Evolutionary conservation across 2,113 vertebrate genomes (phyloP), one percentile per base, ranked within the genome.

Genomic region (Amblyornis subalaris): DNA sequence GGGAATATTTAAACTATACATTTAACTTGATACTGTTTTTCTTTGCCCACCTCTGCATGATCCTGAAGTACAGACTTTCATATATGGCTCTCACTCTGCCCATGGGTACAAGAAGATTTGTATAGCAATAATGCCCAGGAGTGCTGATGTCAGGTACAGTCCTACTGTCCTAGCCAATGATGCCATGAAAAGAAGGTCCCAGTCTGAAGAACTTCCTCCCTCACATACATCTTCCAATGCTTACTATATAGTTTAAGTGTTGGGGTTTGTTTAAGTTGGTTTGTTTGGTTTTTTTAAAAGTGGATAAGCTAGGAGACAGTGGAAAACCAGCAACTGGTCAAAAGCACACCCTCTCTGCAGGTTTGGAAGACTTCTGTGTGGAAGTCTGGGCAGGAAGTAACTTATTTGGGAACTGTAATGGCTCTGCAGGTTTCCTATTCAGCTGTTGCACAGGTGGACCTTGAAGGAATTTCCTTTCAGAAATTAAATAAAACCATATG

Each of bases 371-470:
- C 33, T 90, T 74, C 50, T 82, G 10, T 42, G 26, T 80, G 60
- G 50, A 95, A 95, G 62, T 73, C 38, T 83, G 47, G 60, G 47
- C 72, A 95, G 96, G 94, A 96, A 96, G 85, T 7, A 62, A 77
- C 13, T 64, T 73, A 62, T 90, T 93, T 73, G 44, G 47, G 36
- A 90, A 74, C 42, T 40, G 38, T 35, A 88, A 73, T 24, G 87
- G 36, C 50, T 82, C 81, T 55, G 42, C 33, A 94, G 71, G 75
- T 90, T 96, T 96, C 92, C 96, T 95, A 88, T 83, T 92, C 94
- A 94, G 85, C 92, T 96, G 95, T 70, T 96, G 64, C 64, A 88
- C 96, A 96, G 96, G 96, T 96, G 96, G 85, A 47, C 47, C 47
- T 54, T 74, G 82, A 88, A 95, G 60, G 85, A 95, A 95, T 93